Evolutionary conservation across 2,113 vertebrate genomes (phyloP).

Genomic region (Pleuronectes platessa): DNA sequence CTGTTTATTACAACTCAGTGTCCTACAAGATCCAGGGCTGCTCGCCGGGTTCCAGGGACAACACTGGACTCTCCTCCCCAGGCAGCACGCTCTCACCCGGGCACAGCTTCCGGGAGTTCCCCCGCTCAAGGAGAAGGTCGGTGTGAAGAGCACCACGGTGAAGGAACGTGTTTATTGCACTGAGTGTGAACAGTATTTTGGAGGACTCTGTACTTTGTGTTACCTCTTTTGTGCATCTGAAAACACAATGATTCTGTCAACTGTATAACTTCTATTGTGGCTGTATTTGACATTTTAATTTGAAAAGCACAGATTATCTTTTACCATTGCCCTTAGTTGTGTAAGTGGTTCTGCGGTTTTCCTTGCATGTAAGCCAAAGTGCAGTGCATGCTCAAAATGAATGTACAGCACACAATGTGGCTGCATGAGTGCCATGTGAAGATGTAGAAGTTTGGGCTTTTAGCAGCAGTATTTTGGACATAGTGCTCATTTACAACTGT

Average conservation of each 20-base stretch:
- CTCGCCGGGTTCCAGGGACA: conserved; percentile 84
- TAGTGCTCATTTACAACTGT: conserved; percentile 37
- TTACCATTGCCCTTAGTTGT: conserved; percentile 24
- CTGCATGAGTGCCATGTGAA: conserved; percentile 42
- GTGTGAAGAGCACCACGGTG: conserved; percentile 74
- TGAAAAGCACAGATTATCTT: conserved; percentile 17
- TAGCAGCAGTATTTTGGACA: conserved; percentile 38
- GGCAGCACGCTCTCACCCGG: conserved; percentile 84
- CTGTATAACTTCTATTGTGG: conserved; percentile 21
- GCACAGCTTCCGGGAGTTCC: conserved; percentile 76
- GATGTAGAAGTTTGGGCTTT: conserved; percentile 31
- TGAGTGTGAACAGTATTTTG: conserved; percentile 35
- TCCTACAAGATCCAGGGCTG: conserved; percentile 86
- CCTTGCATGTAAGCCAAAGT: conserved; percentile 58
- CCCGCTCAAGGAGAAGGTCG: conserved; percentile 86
- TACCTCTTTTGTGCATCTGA: conserved; percentile 50
- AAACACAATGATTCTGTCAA: conserved; percentile 18
- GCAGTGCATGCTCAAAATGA: conserved; percentile 63
- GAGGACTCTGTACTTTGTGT: conserved; percentile 44
- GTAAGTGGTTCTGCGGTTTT: conserved; percentile 44
- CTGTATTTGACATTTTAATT: conserved; percentile 20
- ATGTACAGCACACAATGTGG: conserved; percentile 54
- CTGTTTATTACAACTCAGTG: conserved; percentile 88
- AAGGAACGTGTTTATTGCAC: conserved; percentile 33
- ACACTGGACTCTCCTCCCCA: conserved; percentile 87